Base-by-base conservation (phyloP, 2,113 vertebrate genomes). In the Triplophysa siluroides region DNA sequence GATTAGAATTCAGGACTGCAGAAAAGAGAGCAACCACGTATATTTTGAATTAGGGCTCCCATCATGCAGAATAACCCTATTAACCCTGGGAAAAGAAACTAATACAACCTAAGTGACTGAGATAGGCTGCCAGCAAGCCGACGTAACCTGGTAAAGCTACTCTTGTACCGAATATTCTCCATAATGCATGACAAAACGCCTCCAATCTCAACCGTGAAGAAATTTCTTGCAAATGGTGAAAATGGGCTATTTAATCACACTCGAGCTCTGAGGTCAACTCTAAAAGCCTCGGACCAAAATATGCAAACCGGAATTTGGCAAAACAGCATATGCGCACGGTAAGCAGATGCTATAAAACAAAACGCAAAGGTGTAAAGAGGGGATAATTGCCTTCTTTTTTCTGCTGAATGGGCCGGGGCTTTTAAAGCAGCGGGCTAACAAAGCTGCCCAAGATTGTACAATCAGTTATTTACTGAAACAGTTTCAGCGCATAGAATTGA, bases 401-500 rank as follows among this genome's bases (percentile, higher is more conserved):
- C 67, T 63, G 54, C 70, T 80, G 84, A 81, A 78, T 68, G 24
- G 78, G 63, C 58, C 1, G 60, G 72, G 56, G 74, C 76, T 84
- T 82, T 82, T 68, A 85, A 85, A 74, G 75, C 65, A 23, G n/a
- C 60, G 79, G 76, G 80, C 75, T 76, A 81, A 78, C 76, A 84
- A 86, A 83, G 84, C 73, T 76, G 45, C 83, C 60, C 83, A 77
- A 71, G 84, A 87, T 69, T 82, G 84, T 86, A 75, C 72, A 83
- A 79, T 81, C 80, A 88, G 78, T 88, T 85, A 82, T 80, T 72
- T 76, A 85, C 69, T 78, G 79, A 87, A 76, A 85, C 86, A 85
- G 87, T 87, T 87, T 86, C 70, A 83, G 81, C 83, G 86, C 78
- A 78, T 81, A 87, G 81, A 88, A 92, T 87, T 81, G 84, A 87